phyloP scores from a whole-genome alignment of 2,797 vertebrate genomes.

The Sebastes elongatus region DNA sequence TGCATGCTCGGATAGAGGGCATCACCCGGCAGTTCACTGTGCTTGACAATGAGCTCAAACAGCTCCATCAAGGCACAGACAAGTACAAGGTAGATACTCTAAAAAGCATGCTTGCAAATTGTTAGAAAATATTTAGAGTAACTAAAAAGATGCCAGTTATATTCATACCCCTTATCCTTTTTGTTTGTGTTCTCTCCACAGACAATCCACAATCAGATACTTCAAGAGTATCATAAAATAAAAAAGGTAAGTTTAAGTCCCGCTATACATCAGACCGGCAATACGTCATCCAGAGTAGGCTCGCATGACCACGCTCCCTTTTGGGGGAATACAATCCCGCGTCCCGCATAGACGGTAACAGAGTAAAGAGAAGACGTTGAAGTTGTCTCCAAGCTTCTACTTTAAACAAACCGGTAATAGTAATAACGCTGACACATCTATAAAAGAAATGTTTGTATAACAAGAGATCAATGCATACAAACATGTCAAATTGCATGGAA shows the following conservation, averaged over 20 bases:
- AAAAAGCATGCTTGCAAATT: background rate
- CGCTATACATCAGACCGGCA: background rate
- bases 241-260: constrained; percentile 88
- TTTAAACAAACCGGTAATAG: background rate
- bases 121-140: background rate
- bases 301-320: no score
- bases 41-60: constrained; percentile 93
- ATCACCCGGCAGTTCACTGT: constrained; percentile 95
- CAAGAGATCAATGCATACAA: no score
- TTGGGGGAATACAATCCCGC: no score
- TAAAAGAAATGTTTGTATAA: no score
- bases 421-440: no score
- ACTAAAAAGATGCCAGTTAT: background rate
- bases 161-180: background rate
- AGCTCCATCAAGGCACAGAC: constrained; percentile 91
- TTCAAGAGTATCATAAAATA: constrained; percentile 98
- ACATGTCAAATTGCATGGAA: no score
- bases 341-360: no score
- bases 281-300: no score
- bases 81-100: constrained; percentile 90
- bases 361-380: no score
- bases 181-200: constrained; percentile 63
- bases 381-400: no score
- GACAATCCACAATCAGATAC: constrained; percentile 98
- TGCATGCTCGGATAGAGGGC: constrained; percentile 94